Evolutionary conservation across 2,888 invertebrate species (phyloP).

Genomic region (Athripsodes cinereus): DNA sequence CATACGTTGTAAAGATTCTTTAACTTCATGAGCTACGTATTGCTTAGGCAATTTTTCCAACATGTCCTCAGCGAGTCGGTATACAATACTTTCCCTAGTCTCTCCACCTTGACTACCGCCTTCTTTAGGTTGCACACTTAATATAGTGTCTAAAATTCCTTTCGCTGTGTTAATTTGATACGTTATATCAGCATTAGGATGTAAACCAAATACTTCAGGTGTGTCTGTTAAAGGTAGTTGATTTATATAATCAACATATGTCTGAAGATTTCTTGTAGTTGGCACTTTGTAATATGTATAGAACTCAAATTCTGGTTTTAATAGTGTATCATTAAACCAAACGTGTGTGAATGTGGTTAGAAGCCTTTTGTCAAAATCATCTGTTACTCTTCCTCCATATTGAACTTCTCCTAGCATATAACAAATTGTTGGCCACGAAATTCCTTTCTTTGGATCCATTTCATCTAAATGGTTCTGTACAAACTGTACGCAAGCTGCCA

Average conservation of each 20-base stretch:
- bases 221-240: constrained; percentile 79
- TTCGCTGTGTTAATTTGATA: constrained; percentile 96
- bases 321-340: constrained; percentile 90
- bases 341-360: constrained; percentile 89
- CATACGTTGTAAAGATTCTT: constrained; percentile 84
- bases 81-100: constrained; percentile 87
- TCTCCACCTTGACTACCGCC: constrained; percentile 87
- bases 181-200: constrained; percentile 94
- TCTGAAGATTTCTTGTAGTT: constrained; percentile 69
- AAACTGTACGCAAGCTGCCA: constrained; percentile 92
- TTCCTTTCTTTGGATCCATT: constrained; percentile 93
- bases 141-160: constrained; percentile 87
- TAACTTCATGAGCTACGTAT: constrained; percentile 85
- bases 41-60: constrained; percentile 67
- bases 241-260: constrained; percentile 82
- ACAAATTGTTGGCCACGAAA: constrained; percentile 95
- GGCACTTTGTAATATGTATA: constrained; percentile 92
- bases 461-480: constrained; percentile 95
- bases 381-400: constrained; percentile 89
- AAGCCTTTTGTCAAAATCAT: constrained; percentile 92
- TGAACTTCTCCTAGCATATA: constrained; percentile 95
- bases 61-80: constrained; percentile 91
- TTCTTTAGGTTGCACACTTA: constrained; percentile 97
- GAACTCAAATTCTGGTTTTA: constrained; percentile 86
- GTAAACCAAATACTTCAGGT: constrained; percentile 95